phyloP scores from a whole-genome alignment of 2,797 vertebrate genomes.

The Bradypus variegatus region DNA sequence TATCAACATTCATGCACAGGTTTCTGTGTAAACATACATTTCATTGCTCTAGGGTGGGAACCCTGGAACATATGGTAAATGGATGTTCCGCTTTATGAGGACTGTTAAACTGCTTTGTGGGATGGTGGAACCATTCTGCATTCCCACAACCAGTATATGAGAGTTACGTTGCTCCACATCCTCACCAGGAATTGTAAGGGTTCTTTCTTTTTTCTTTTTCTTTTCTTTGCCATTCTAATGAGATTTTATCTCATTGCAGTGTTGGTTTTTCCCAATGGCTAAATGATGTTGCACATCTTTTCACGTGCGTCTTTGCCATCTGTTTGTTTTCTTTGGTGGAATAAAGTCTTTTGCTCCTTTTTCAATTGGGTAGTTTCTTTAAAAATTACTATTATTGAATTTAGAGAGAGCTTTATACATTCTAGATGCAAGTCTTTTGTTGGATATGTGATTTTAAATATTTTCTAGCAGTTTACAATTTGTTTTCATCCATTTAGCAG shows the following conservation, averaged over 20 bases:
- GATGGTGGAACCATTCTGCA: not conserved
- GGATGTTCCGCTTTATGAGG: not conserved
- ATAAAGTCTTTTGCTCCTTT: not conserved
- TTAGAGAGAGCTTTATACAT: not conserved
- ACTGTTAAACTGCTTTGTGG: not conserved
- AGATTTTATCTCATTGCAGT: not conserved
- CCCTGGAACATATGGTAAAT: not conserved
- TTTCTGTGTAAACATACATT: not conserved
- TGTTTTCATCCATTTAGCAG: not conserved
- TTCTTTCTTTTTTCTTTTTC: not conserved
- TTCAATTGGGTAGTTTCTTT: not conserved
- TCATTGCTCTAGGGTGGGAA: not conserved
- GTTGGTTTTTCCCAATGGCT: not conserved
- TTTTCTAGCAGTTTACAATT: not conserved
- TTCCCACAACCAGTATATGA: not conserved
- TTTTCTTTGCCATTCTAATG: not conserved
- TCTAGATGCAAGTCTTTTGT: not conserved
- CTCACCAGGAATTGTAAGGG: not conserved
- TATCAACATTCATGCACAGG: not conserved
- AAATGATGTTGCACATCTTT: not conserved
- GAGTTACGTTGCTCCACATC: not conserved
- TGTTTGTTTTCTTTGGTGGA: not conserved
- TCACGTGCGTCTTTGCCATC: not conserved
- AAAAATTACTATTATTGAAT: not conserved
- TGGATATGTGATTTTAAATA: not conserved